Base-by-base conservation (phyloP, 2,797 vertebrate genomes). In the Intellagama lesueurii region DNA sequence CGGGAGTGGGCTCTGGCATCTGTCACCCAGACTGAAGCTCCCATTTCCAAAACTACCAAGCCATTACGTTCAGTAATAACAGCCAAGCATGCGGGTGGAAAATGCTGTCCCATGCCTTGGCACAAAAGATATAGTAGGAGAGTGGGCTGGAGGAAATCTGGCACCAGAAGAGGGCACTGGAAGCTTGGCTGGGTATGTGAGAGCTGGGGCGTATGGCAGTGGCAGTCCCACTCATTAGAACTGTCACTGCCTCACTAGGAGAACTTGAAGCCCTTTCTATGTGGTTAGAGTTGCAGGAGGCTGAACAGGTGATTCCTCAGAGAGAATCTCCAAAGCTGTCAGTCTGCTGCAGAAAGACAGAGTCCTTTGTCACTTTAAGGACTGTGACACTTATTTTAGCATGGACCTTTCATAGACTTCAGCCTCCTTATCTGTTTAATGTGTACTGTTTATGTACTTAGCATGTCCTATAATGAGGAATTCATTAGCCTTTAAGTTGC, bases 21-120 rank as follows among this genome's bases (percentile, higher is more conserved):
- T 88, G 83, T 49, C 79, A 73, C 44, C 32, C 66, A 77, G 87
- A 66, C 84, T 88, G 90, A 82, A 73, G 66, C 73, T 64, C 83
- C 73, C 40, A n/a, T 70, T 88, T 81, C 77, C 83, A 77, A 64
- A 85, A 81, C 28, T 35, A 78, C 80, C 87, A 72, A 79, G 80
- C 87, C 87, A 44, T 79, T 72, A 16, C 52, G 0, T 83, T 86
- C 79, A 72, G 17, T 70, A 87, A 86, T 78, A 79, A 83, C 66
- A 83, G 17, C 84, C 79, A 82, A 78, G 80, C 52, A 32, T 82
- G 72, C 12, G 7, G 40, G 66, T 77, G 79, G 66, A 72, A 88
- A 86, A 78, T 26, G 68, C 82, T 75, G 66, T 78, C 78, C 83
- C 26, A 9, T 47, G 60, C 49, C 64, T 69, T 3, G 5, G 32